Evolutionary conservation across 1,140 invertebrate species (phyloP), one percentile per base, ranked within the genome.

Genomic region (Cherax quadricarinatus): DNA sequence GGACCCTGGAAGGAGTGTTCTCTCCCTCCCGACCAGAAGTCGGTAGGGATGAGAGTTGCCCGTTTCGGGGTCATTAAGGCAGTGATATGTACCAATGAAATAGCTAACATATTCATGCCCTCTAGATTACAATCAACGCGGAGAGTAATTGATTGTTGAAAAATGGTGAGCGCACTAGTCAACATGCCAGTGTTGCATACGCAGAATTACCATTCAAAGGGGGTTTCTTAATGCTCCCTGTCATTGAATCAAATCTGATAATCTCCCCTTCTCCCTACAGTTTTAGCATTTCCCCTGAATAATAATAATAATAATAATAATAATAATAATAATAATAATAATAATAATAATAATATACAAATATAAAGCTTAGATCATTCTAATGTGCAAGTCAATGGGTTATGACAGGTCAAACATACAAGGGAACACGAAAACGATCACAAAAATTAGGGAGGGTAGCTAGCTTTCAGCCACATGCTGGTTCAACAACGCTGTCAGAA

Each of bases 91-190:
- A 87, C 70, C 73, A 78, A 18, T 79, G 86, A 66, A 70, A 21
- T 57, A 60, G 9, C 78, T 87, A 87, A 51, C 86, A 87, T 87
- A 87, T 87, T 87, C 86, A 87, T 78, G 78, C 86, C 86, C 75
- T 30, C 66, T 10, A 87, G 86, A 87, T 87, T 87, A 78, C 51
- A 70, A 87, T 87, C 86, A 78, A n/a, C 53, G 86, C 53, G 86
- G 86, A 16, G 83, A 78, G 73, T 78, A 87, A 87, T 87, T 75
- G 86, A 87, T 87, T 78, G 10, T 53, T 78, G 66, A 75, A 70
- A 48, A 16, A 85, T 85, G 60, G 53, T 48, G 24, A 53, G 18
- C 48, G 30, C 18, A 30, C n/a, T 0, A n/a, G 70, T 24, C 70
- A 75, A 10, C 24, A 75, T 70, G 30, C 30, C 30, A 41, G 30